Percentiles rank a stretch among this genome's conserved stretches.
Conservation (phyloP, 2,797 vertebrate species). For the Anniella stebbinsi region DNA sequence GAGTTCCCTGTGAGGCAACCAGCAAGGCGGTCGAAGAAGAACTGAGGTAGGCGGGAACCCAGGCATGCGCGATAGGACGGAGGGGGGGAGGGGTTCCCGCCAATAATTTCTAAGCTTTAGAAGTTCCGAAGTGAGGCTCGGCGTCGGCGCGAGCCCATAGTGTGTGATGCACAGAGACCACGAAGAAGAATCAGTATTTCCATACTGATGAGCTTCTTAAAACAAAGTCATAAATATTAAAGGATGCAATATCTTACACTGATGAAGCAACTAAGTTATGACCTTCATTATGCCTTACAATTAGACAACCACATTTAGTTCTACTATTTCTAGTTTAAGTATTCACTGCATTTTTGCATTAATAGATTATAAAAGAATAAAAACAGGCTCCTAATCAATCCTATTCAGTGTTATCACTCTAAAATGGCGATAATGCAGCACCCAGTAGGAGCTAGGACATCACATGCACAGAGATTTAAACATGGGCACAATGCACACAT, state of each 20-base stretch:
- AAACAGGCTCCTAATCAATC: slow-evolving; percentile 90
- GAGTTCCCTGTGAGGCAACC: no score
- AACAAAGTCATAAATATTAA: slow-evolving; percentile 12
- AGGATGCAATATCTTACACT: neutral
- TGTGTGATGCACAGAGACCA: no score
- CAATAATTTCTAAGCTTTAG: no score
- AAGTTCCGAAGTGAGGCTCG: no score
- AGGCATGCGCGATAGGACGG: no score
- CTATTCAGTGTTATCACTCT: slow-evolving; percentile 88
- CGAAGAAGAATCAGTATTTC: slow-evolving; percentile 1
- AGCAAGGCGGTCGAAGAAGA: no score
- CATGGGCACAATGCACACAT: slow-evolving; percentile 82
- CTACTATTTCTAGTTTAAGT: slow-evolving; percentile 27
- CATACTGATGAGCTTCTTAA: neutral
- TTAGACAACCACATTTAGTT: neutral
- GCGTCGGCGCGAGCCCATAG: no score
- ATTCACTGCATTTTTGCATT: slow-evolving; percentile 63
- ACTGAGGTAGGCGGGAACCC: no score
- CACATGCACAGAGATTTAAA: slow-evolving; percentile 82
- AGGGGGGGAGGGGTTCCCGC: no score
- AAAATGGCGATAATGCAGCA: slow-evolving; percentile 93
- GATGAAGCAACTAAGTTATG: slow-evolving; percentile 38
- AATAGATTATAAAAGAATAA: slow-evolving; percentile 85
- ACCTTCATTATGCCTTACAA: slow-evolving; percentile 44
- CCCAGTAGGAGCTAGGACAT: slow-evolving; percentile 87